Base-by-base conservation (phyloP, 2,113 vertebrate genomes). In the Prunella himalayana region DNA sequence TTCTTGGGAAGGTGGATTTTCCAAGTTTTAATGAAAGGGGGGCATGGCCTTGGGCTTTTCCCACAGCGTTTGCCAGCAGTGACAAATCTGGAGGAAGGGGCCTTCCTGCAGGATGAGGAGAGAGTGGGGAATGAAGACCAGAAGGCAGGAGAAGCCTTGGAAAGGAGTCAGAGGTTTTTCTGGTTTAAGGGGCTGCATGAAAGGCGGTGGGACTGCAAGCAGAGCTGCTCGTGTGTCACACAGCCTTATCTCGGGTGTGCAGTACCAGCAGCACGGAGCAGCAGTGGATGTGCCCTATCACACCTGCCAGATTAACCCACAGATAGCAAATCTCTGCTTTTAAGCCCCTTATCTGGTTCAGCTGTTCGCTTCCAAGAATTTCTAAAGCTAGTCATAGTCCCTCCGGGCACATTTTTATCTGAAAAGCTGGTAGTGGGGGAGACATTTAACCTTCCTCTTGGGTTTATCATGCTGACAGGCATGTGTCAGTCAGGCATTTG, bases 371-470 rank as follows among this genome's bases (percentile, higher is more conserved):
- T 82, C 73, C 72, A 79, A 85, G 80, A n/a, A 73, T 56, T 73
- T 81, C n/a, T 49, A 37, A 91, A 75, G 61, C 56, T 47, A 54
- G 25, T 35, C 72, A 27, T 7, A 54, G 72, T 50, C 60, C 42
- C 50, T 69, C 25, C 0, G 1, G 68, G 45, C 12, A 18, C 25
- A 72, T 57, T 83, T 66, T 87, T 77, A 22, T 83, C 54, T 51
- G 49, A 54, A 65, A 82, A 80, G 41, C 0, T 65, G 23, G 27
- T 16, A 9, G 19, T 13, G 21, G 21, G 41, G n/a, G 31, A 50
- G 57, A 49, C 73, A 65, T 95, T 86, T 94, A 95, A 83, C 85
- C 53, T 95, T 64, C 83, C 56, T 45, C 70, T 81, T 80, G 75
- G 53, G 65, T 82, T 91, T 95, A 69, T 85, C 87, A 68, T 77